These are phyloP conservation scores for Esox lucius DNA, from an alignment of 2,797 vertebrate genomes.

Conservation along the genomic window DNA sequence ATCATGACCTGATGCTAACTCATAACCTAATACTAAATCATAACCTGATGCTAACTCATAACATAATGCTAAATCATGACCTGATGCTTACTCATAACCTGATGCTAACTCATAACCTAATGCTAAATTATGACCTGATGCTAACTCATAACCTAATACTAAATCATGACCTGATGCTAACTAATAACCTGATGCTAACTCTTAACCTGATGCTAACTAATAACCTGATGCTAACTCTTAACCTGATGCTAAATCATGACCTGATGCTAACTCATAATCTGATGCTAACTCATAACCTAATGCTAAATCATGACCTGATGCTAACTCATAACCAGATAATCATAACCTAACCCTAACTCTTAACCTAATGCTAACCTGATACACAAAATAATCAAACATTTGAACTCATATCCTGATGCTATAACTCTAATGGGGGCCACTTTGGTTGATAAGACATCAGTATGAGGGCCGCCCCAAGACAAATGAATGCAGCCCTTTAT, in stretches of 20 bases:
- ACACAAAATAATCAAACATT: too few relatives aligned
- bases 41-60: neutral
- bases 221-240: conserved; percentile 49
- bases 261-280: too few relatives aligned
- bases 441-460: neutral
- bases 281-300: too few relatives aligned
- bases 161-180: neutral
- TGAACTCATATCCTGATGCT: too few relatives aligned
- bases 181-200: neutral
- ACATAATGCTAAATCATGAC: neutral
- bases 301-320: too few relatives aligned
- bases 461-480: neutral
- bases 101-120: too few relatives aligned
- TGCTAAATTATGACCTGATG: too few relatives aligned
- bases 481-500: too few relatives aligned
- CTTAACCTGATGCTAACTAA: neutral
- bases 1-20: too few relatives aligned
- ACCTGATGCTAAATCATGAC: neutral
- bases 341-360: too few relatives aligned
- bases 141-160: neutral
- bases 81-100: neutral
- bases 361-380: too few relatives aligned
- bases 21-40: neutral
- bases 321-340: too few relatives aligned
- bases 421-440: conserved; percentile 8